Percentiles rank a stretch among this genome's conserved stretches.
These are phyloP conservation scores for Leptinotarsa lineolata DNA, from an alignment of 1,140 invertebrate species.

Conservation along the genomic window DNA sequence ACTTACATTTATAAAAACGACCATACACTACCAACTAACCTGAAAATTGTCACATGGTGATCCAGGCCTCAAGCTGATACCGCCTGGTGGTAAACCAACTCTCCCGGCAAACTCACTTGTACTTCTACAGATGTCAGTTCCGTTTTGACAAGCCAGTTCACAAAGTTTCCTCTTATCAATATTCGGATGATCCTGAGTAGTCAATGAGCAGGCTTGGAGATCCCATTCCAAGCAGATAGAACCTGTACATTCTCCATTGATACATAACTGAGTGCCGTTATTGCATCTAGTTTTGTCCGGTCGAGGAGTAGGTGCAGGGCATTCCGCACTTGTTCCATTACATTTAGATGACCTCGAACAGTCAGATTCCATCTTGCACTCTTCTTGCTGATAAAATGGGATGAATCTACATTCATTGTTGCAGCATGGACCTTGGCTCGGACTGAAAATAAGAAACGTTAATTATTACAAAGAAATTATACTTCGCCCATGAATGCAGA, in stretches of 20 bases:
- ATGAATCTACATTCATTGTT: conserved; percentile 83
- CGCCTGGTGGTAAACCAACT: conserved; percentile 78
- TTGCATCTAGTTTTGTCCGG: conserved; percentile 85
- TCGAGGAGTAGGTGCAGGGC: conserved; percentile 78
- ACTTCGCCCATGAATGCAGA: no score
- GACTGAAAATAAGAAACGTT: conserved; percentile 64
- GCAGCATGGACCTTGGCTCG: conserved; percentile 97
- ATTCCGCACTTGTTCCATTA: conserved; percentile 82
- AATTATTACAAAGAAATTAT: conserved; percentile 20
- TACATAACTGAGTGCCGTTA: conserved; percentile 85
- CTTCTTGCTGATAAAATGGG: conserved; percentile 62
- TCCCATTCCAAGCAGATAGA: conserved; percentile 95
- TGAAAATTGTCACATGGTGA: conserved; percentile 98
- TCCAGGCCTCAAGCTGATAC: conserved; percentile 87
- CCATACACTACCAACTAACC: conserved; percentile 57
- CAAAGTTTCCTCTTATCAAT: conserved; percentile 84
- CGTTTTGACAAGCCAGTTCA: conserved; percentile 93
- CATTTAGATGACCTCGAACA: conserved; percentile 86
- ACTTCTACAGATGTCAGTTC: conserved; percentile 82
- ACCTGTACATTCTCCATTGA: conserved; percentile 89
- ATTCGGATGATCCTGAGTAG: conserved; percentile 79
- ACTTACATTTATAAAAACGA: no score
- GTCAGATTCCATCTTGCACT: conserved; percentile 85
- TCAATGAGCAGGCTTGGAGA: conserved; percentile 95
- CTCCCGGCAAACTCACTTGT: conserved; percentile 80